Base-by-base conservation (phyloP, 2,888 invertebrate species). In the Zygaena filipendulae region DNA sequence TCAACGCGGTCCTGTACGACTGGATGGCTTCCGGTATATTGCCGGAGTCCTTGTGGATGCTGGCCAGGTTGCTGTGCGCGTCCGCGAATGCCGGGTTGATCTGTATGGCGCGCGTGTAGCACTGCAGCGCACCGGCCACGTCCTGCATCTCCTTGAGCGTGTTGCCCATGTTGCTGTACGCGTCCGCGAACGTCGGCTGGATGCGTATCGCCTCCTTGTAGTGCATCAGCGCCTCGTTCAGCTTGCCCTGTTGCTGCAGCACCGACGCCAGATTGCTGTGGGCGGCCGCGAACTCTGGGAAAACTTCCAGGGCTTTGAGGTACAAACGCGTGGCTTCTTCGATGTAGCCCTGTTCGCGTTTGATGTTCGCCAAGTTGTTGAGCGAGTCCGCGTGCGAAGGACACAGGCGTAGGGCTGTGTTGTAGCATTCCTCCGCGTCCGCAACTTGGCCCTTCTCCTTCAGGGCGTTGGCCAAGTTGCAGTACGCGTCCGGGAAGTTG, bases 11-110 rank as follows among this genome's bases (percentile, higher is more conserved):
- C 51, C 95, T 86, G 70, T 99, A 99, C 2, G 96, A 96, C 55
- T 93, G 91, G 49, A 99, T 99, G 2, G 99, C 99, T 79, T 99
- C 99, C 4, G 97, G 97, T 60, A 99, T 97, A 74, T 97, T 97
- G 28, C 98, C 99, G 21, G 95, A 95, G 69, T 99, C 99, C 79
- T 99, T 99, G 66, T 99, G 98, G 49, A 99, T 99, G 48, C 97
- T 97, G 21, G 99, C 99, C 49, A 99, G 84, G 69, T 99, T 99
- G 60, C 95, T 96, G 68, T 99, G 99, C 7, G 99, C 99, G 74
- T 99, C 99, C 20, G 99, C 99, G 68, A 99, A 99, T 2, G 97
- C 97, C 2, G 99, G 99, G 72, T 99, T 99, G 42, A 99, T 98
- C 72, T 97, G 97, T 50, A 99, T 99, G 7, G 99, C 99, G 46